Conservation (phyloP, 1,140 invertebrate species). For the Pseudomyrmex concolor region DNA sequence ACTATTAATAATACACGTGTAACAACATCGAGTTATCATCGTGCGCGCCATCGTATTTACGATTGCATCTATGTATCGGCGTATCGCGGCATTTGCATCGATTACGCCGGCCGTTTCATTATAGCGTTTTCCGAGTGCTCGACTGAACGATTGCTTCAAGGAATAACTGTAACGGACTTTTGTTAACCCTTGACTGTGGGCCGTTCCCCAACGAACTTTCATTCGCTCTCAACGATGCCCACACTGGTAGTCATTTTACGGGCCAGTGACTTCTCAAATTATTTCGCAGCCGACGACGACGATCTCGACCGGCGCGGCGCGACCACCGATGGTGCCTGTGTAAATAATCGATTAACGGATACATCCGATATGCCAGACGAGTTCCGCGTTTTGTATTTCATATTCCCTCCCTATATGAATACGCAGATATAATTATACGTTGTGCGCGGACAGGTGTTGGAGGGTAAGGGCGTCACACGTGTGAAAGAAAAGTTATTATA, state of each 20-base stretch:
- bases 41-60: neutral
- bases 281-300: conserved; percentile 18
- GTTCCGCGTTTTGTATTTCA: neutral
- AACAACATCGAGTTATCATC: too few relatives aligned
- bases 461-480: neutral
- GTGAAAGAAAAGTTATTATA: neutral
- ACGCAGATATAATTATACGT: neutral
- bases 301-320: conserved; percentile 25
- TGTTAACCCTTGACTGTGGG: conserved; percentile 60
- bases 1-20: neutral
- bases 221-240: conserved; percentile 63
- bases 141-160: conserved; percentile 46
- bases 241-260: conserved; percentile 74
- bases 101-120: conserved; percentile 10
- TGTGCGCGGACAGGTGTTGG: neutral
- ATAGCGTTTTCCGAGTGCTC: conserved; percentile 14
- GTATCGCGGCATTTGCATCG: too few relatives aligned
- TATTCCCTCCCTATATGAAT: neutral
- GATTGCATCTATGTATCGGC: too few relatives aligned
- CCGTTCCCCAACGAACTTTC: conserved; percentile 57
- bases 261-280: conserved; percentile 65
- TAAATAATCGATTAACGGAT: conserved; percentile 22
- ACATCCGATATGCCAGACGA: neutral
- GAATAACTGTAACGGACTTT: conserved; percentile 61
- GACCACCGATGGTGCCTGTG: conserved; percentile 13